Evolutionary conservation across 2,888 invertebrate genomes (phyloP), one percentile per base, ranked within the genome.

Genomic region (Chrysopilus asiliformis): DNA sequence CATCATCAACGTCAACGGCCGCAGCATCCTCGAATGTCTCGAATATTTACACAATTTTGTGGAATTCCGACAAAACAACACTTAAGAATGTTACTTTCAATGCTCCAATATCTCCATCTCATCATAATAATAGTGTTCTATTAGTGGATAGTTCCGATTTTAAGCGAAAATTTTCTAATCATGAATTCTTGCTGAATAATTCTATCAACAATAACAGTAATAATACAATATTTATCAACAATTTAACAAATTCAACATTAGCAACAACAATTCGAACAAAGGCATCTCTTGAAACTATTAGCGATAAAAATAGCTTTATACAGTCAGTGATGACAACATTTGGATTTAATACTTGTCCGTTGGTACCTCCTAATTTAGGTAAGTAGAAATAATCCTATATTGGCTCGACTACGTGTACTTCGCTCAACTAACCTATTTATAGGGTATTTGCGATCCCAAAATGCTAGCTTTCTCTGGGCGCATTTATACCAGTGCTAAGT

Each of bases 361-460:
- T 65, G 40, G 64, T 71, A 32, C 76, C 77, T 19, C 71, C 74
- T 22, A 72, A 74, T 60, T 68, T 79, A 54, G 71, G 78, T 78
- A 58, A 68, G 66, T 55, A 3, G 32, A 25, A 29, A 29, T n/a
- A n/a, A n/a, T n/a, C n/a, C n/a, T n/a, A 15, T 12, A n/a, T 13
- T 10, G 13, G 8, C 13, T 10, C 2, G 9, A n/a, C 13, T n/a
- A 9, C 7, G 27, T n/a, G 27, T 27, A 27, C 9, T 10, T 27
- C 12, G 6, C 12, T 9, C 6, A n/a, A 12, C 10, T 27, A 30
- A 31, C 27, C 16, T 19, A 39, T 42, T 22, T 34, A 31, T 28
- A 17, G 35, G 38, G 12, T n/a, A n/a, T n/a, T n/a, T n/a, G n/a
- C n/a, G n/a, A n/a, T n/a, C n/a, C n/a, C n/a, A n/a, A n/a, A n/a